Evolutionary conservation across 2,113 vertebrate genomes (phyloP), one percentile per base, ranked within the genome.

Genomic region (Eolophus roseicapilla): DNA sequence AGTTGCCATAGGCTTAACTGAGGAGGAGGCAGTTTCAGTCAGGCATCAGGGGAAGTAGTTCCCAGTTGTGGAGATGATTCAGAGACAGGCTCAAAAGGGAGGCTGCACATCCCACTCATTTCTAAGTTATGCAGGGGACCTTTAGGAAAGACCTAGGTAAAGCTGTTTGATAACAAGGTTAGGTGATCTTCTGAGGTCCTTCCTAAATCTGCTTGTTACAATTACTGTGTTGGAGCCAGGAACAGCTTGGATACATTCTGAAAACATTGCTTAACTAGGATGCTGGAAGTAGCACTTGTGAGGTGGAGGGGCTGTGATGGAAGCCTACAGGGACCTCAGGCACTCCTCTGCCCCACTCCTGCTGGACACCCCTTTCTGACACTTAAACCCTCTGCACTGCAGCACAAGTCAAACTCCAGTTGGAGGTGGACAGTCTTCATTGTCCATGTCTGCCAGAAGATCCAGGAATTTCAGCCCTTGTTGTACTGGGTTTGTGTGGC

Each of bases 1-100:
- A 86, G 83, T 84, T 95, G 65, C 75, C 84, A 64, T 8, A 91
- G 57, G 77, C 81, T 95, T 95, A 92, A 88, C 23, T 60, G 73
- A 78, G 44, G 37, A 70, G n/a, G 44, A 83, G 64, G 55, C 1
- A 1, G 70, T 81, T 96, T 93, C 60, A 82, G 62, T 57, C 63
- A 52, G 65, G 60, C 27, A 59, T 37, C 14, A 77, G 28, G 37
- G 43, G 83, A 92, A 93, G 81, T 1, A 76, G 50, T 17, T 88
- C 44, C 65, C 41, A 60, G 3, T 35, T 47, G 65, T 59, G 46
- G 55, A 49, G 65, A 91, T 50, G 52, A 18, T 3, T 13, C 63
- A 92, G 23, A 70, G 25, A 50, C 43, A 86, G 55, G 43, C 55
- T 93, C 25, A 50, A 9, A 47, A 53, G 53, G 35, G 69, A 86